These are phyloP conservation scores for Dastarcus helophoroides DNA, from an alignment of 2,888 invertebrate species.

Conservation along the genomic window DNA sequence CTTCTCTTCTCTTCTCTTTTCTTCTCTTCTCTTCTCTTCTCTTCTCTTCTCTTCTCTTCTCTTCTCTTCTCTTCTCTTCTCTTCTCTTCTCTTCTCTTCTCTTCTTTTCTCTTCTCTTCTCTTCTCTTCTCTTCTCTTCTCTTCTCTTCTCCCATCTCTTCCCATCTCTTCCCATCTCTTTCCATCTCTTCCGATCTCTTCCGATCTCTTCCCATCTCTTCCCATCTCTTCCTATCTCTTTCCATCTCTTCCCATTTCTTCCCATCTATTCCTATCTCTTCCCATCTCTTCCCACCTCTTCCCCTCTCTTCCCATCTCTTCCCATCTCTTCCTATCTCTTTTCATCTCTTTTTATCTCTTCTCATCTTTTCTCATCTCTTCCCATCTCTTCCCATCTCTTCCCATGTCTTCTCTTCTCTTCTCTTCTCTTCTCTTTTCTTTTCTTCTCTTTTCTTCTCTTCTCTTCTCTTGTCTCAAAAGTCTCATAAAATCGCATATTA, in stretches of 20 bases:
- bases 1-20: too few species aligned
- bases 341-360: background rate
- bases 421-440: slow-evolving; percentile 2
- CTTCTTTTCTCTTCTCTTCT: too few species aligned
- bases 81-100: too few species aligned
- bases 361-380: background rate
- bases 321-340: slow-evolving; percentile 1
- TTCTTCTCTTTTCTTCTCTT: slow-evolving; percentile 21
- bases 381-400: slow-evolving; percentile 1
- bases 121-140: too few species aligned
- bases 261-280: slow-evolving; percentile 1
- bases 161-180: too few species aligned
- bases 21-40: too few species aligned
- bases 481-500: too few species aligned
- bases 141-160: too few species aligned
- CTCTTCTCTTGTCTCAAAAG: slow-evolving; percentile 23
- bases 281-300: background rate
- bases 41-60: too few species aligned
- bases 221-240: background rate
- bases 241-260: slow-evolving; percentile 1
- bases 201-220: too few species aligned
- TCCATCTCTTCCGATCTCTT: too few species aligned
- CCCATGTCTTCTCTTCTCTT: background rate
- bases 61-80: too few species aligned
- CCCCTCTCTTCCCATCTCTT: slow-evolving; percentile 1